Base-by-base conservation (phyloP, 1,140 invertebrate species). In the Rhagoletis pomonella region DNA sequence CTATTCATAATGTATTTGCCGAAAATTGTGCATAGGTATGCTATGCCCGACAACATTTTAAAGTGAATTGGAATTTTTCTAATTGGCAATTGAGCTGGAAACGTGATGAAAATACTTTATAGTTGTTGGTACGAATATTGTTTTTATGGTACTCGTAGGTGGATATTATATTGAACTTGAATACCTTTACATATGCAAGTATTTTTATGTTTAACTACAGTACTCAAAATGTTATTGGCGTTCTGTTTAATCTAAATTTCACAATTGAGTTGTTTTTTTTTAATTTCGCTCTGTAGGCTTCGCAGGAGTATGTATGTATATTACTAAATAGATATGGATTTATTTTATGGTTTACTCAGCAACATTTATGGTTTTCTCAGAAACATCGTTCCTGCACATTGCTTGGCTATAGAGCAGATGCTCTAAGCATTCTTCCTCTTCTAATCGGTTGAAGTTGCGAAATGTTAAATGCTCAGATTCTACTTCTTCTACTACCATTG, bases 21-120 rank as follows among this genome's bases (percentile, higher is more conserved):
- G n/a, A 2, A 29, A 4, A 39, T 7, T 39, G 9, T 67, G 29
- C 9, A 17, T 12, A 62, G 60, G 60, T 17, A 62, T 14, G 50
- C 50, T n/a, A 50, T 29, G 44, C 29, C 58, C 4, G 60, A 17
- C 39, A 58, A 65, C n/a, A 62, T 86, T 86, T 64, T 65, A 67
- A 69, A 86, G 65, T 65, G 62, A 67, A 69, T 44, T 29, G 47
- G 86, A 67, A 86, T 65, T 86, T 86, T 92, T 91, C 91, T 91
- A 91, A 91, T 91, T 91, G 91, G 91, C 91, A 91, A 91, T 91
- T 91, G 91, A 91, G 91, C 91, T 91, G 91, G 60, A 89, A 92
- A 91, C 91, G 91, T 91, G 91, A 90, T n/a, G n/a, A 55, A 86
- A 60, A 86, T 86, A 86, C 62, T 86, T 86, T n/a, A 10, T 81